Base-by-base conservation (phyloP, 2,113 vertebrate genomes). In the Oreochromis tanganicae region DNA sequence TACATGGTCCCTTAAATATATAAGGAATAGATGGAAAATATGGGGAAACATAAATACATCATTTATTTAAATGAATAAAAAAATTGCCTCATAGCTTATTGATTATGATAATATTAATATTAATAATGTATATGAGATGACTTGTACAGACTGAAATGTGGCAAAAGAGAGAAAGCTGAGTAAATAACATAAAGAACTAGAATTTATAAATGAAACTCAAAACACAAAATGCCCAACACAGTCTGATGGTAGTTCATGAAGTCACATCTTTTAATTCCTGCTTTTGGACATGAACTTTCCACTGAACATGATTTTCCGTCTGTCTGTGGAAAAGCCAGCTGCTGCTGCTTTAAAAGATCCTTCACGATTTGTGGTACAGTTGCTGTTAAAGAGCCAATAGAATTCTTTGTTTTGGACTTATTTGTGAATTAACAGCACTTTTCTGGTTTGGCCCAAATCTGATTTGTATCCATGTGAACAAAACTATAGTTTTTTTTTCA, bases 331-430 rank as follows among this genome's bases (percentile, higher is more conserved):
- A 73, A 73, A 27, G 41, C 41, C 68, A 2, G 41, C 68, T 46
- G 41, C 21, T 46, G 41, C 68, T 73, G 3, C 38, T 73, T 29
- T 27, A 46, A 29, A 27, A 46, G 21, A 46, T 3, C 21, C 14
- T 73, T 46, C 38, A 17, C 0, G 0, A 27, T 46, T 10, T 73
- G 13, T 10, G 38, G 66, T 73, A 10, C 13, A 24, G 1, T 27
- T 71, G 38, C 38, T 43, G 13, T 71, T 24, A 71, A 24, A 24
- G 68, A 73, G 38, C 38, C 66, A 73, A 73, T 24, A 73, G 38
- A 46, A 46, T 46, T 46, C 41, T 73, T 73, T 73, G 68, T 73
- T 73, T 46, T 46, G 38, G 41, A 73, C 38, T 73, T 73, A 73
- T 46, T 73, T 73, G 68, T 73, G 68, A 73, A 46, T 46, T 29